phyloP scores from a whole-genome alignment of 2,888 invertebrate genomes.

The Saturnia pavonia region DNA sequence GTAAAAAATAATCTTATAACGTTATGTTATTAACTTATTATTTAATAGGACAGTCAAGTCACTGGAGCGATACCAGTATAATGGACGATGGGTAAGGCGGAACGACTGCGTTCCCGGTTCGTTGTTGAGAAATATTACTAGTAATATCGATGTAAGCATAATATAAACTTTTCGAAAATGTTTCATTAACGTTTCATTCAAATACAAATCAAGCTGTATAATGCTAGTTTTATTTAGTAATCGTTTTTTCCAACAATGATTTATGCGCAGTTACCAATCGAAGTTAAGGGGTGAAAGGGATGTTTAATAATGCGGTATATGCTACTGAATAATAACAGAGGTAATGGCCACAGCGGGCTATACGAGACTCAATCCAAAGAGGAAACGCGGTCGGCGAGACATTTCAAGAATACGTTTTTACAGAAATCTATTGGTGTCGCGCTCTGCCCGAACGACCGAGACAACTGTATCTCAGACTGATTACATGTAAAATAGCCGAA shows the following conservation, averaged over 20 bases:
- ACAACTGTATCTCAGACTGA: too few relatives aligned
- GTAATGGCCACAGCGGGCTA: neutral
- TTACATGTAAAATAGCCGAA: too few relatives aligned
- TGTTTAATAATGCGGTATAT: neutral
- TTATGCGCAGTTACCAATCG: neutral
- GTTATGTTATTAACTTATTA: constrained; percentile 49
- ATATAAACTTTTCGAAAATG: neutral
- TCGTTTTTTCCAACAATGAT: neutral
- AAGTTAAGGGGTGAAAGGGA: neutral
- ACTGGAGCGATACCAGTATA: constrained; percentile 64
- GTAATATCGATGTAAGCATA: neutral
- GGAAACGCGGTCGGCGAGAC: too few relatives aligned
- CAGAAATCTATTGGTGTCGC: too few relatives aligned
- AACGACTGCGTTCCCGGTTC: constrained; percentile 48
- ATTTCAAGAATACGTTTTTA: too few relatives aligned
- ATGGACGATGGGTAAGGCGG: constrained; percentile 65
- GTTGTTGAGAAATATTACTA: neutral
- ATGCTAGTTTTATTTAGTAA: neutral
- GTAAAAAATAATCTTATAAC: constrained; percentile 36
- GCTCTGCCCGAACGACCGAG: too few relatives aligned
- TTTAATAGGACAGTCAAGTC: constrained; percentile 73
- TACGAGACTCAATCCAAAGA: neutral
- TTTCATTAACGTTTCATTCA: neutral
- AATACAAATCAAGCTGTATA: neutral
- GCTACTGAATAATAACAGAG: neutral